Conservation (phyloP, 37 sponge, comb jelly and placozoan genomes). For the Eunapius fragilis region DNA sequence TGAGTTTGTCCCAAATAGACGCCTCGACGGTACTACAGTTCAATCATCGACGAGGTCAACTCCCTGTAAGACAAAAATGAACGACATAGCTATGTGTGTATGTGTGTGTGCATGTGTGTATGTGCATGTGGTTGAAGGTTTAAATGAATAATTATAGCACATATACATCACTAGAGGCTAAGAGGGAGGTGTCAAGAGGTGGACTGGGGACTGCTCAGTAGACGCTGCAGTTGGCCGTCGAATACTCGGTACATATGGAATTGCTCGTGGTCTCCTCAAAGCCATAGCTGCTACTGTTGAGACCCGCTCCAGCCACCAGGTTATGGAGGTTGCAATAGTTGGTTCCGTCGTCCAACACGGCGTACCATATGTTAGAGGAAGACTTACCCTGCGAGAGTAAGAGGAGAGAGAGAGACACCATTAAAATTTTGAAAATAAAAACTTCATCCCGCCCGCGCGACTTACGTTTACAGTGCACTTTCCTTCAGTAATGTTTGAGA, state of each 20-base stretch:
- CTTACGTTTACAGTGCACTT: conserved; percentile 51
- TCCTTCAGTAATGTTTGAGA: background rate
- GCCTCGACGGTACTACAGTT: too few relatives aligned
- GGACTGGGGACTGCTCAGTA: conserved; percentile 37
- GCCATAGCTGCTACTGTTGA: conserved; percentile 36
- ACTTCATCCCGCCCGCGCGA: background rate
- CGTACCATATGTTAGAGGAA: conserved; percentile 79
- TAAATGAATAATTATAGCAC: too few relatives aligned
- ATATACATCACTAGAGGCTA: too few relatives aligned
- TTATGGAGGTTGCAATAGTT: conserved; percentile 91
- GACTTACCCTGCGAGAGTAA: conserved; percentile 60
- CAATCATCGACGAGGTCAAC: too few relatives aligned
- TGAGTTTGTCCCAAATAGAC: too few relatives aligned
- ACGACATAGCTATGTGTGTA: too few relatives aligned
- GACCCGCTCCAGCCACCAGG: conserved; percentile 60
- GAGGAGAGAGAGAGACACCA: too few relatives aligned
- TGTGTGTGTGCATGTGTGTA: too few relatives aligned
- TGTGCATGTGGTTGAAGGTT: too few relatives aligned
- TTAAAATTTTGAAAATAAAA: too few relatives aligned
- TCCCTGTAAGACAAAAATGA: too few relatives aligned
- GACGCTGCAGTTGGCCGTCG: conserved; percentile 56
- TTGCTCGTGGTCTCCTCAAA: conserved; percentile 67
- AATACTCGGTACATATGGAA: conserved; percentile 76
- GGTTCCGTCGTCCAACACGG: conserved; percentile 78
- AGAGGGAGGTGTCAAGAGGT: background rate